Percentiles rank a stretch among this genome's conserved stretches.
phyloP scores from a whole-genome alignment of 23 tunicate genomes.

The Phallusia fumigata region DNA sequence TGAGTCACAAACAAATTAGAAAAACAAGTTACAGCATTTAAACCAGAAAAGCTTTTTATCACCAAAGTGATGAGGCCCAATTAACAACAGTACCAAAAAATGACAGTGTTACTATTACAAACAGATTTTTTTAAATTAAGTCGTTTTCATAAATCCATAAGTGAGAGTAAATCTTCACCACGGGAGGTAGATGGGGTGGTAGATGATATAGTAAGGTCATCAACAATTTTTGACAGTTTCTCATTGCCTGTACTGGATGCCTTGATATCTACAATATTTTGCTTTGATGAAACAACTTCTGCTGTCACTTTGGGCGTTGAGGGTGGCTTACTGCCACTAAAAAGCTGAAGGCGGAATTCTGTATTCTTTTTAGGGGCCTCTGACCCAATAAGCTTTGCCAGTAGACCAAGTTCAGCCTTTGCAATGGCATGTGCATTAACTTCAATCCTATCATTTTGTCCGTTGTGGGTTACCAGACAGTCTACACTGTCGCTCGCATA shows the following conservation, averaged over 20 bases:
- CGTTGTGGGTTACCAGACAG: slow-evolving; percentile 10
- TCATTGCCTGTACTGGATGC: slow-evolving; percentile 30
- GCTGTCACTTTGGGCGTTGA: background rate
- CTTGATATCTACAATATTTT: slow-evolving; percentile 32
- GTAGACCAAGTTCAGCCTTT: slow-evolving; percentile 69
- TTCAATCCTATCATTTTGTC: background rate
- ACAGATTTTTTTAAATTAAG: background rate
- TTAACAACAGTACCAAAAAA: too few relatives aligned
- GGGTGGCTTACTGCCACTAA: slow-evolving; percentile 4
- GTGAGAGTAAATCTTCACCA: slow-evolving; percentile 64
- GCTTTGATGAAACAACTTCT: background rate
- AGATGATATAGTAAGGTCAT: slow-evolving; percentile 40
- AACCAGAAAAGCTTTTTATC: too few relatives aligned
- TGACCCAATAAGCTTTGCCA: slow-evolving; percentile 70
- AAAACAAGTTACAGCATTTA: too few relatives aligned
- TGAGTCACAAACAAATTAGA: too few relatives aligned
- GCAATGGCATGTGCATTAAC: slow-evolving; percentile 22
- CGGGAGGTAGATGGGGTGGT: background rate
- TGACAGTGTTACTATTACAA: too few relatives aligned
- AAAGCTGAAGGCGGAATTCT: slow-evolving; percentile 34
- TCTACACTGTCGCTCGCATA: slow-evolving; percentile 25
- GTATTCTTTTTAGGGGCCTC: background rate
- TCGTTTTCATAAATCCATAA: slow-evolving; percentile 53
- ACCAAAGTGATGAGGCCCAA: too few relatives aligned
- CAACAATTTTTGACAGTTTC: slow-evolving; percentile 50